A percentile compares a stretch with the other conserved stretches of the same genome.
Evolutionary conservation across 1,140 invertebrate genomes (phyloP).

Genomic region (Cepaea nemoralis): DNA sequence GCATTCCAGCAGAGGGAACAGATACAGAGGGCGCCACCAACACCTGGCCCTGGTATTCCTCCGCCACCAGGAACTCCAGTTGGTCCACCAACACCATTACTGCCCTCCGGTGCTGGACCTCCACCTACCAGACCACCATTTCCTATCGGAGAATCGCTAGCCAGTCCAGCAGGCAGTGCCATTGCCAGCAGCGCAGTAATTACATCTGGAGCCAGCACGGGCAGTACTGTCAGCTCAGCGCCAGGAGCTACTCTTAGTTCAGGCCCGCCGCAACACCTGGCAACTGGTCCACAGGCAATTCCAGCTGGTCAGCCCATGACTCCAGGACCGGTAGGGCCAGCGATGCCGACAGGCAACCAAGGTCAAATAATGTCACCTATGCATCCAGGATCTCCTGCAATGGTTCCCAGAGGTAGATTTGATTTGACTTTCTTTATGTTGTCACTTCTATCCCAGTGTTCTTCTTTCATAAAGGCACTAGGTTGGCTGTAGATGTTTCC

Average conservation of each 20-base stretch:
- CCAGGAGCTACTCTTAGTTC: not conserved
- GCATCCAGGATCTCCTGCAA: constrained; percentile 30
- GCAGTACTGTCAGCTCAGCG: not conserved
- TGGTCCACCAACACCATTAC: not conserved
- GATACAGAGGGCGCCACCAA: constrained; percentile 49
- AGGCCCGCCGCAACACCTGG: not conserved
- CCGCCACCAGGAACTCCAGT: not conserved
- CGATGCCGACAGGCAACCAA: not conserved
- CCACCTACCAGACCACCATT: constrained; percentile 12
- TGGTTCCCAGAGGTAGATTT: constrained; percentile 34
- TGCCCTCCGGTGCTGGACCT: not conserved
- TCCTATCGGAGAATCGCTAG: not conserved
- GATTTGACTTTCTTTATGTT: not conserved
- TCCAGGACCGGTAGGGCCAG: constrained; percentile 27
- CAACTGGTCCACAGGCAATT: constrained; percentile 28
- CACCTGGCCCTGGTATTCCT: constrained; percentile 22
- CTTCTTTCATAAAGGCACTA: no score
- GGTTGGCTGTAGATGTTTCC: no score
- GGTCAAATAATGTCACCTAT: constrained; percentile 25
- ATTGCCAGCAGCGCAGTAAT: not conserved
- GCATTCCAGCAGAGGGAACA: constrained; percentile 71
- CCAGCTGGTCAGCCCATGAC: constrained; percentile 8
- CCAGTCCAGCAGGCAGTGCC: not conserved
- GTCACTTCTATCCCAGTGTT: no score
- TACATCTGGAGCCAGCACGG: not conserved